Conservation (phyloP, 23 tunicate species). For the Trididemnum clinides region DNA sequence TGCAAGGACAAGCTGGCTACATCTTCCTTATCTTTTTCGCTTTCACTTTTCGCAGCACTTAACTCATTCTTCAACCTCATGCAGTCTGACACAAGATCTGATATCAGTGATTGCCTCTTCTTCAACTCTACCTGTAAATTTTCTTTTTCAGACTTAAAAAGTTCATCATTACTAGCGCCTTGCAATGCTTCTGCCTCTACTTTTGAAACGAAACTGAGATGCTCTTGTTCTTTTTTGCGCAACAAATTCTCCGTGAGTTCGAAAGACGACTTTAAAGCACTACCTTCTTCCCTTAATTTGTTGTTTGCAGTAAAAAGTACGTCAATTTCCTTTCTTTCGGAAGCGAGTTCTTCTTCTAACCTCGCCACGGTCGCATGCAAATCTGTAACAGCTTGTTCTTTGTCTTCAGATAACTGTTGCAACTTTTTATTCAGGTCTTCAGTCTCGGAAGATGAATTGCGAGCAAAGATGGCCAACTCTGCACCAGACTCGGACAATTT, state of each 20-base stretch:
- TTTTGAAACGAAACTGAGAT: background rate
- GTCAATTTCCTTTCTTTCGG: background rate
- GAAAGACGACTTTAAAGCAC: background rate
- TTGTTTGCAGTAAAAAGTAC: background rate
- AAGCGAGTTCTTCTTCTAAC: background rate
- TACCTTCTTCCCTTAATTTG: background rate
- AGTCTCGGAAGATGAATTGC: background rate
- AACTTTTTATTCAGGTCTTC: background rate
- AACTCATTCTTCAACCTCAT: conserved; percentile 55
- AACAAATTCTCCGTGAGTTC: background rate
- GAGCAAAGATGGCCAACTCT: background rate
- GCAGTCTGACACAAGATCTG: conserved; percentile 86
- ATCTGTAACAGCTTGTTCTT: background rate
- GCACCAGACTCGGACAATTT: too few species aligned
- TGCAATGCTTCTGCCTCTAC: conserved; percentile 26
- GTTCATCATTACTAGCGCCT: background rate
- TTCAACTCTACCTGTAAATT: conserved; percentile 48
- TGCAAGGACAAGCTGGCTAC: conserved; percentile 22
- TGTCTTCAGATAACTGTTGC: background rate
- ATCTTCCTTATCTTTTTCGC: conserved; percentile 14
- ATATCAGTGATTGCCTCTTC: conserved; percentile 56
- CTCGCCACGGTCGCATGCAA: background rate
- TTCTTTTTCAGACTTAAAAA: background rate
- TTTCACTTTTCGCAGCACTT: background rate
- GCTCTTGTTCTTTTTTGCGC: background rate